Evolutionary conservation across 2,797 vertebrate genomes (phyloP).

Genomic region (Peromyscus aztecus): DNA sequence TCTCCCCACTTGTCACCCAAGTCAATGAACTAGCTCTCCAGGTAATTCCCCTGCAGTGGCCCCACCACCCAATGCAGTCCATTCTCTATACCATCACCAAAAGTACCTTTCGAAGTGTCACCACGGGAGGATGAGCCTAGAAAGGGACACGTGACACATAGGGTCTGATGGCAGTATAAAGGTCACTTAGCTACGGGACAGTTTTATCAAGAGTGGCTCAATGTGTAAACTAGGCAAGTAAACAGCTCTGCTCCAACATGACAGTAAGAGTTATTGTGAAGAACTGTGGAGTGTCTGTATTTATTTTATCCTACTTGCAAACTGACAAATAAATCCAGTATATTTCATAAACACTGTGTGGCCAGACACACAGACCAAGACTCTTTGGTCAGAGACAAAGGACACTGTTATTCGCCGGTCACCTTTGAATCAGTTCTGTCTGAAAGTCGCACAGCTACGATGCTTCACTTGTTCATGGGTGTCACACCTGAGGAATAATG

Average conservation of each 20-base stretch:
- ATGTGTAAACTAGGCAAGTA: background rate
- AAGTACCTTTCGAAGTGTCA: constrained; percentile 12
- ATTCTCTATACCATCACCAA: background rate
- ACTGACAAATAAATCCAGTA: background rate
- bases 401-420: background rate
- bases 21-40: background rate
- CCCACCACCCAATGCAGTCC: background rate
- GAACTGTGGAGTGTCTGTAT: background rate
- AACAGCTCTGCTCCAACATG: background rate
- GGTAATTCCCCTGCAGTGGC: background rate
- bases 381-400: background rate
- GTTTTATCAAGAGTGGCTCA: background rate
- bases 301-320: constrained; percentile 15
- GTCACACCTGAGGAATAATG: background rate
- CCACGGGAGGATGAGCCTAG: background rate
- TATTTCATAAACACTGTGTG: background rate
- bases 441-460: background rate
- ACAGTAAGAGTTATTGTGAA: background rate
- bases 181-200: background rate
- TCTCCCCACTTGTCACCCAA: background rate
- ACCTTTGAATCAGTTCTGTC: background rate
- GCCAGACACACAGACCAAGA: background rate
- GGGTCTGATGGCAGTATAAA: background rate
- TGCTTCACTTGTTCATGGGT: background rate
- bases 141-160: background rate